These are phyloP conservation scores for Sardinella longiceps DNA, from an alignment of 2,797 vertebrate species.

Conservation along the genomic window DNA sequence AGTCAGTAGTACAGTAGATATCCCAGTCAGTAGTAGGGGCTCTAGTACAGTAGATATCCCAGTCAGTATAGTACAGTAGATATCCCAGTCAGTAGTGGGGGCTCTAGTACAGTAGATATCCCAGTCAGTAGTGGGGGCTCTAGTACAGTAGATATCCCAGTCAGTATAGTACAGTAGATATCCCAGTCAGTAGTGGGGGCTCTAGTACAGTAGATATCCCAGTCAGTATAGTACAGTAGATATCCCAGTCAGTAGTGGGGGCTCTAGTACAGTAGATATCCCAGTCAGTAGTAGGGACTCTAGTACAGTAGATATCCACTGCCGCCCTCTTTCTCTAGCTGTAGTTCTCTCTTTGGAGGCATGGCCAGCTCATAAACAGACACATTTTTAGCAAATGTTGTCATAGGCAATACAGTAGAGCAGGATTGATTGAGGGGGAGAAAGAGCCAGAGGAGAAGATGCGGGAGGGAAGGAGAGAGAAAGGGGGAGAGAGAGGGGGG, in stretches of 20 bases:
- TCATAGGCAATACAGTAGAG: slow-evolving; percentile 36
- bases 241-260: too few relatives aligned
- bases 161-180: too few relatives aligned
- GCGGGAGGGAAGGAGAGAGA: neutral
- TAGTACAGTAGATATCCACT: neutral
- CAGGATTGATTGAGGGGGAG: slow-evolving; percentile 49
- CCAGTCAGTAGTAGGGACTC: neutral
- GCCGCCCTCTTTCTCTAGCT: neutral
- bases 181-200: too few relatives aligned
- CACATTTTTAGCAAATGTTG: slow-evolving; percentile 43
- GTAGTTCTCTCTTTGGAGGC: slow-evolving; percentile 35
- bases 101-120: neutral
- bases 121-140: too few relatives aligned
- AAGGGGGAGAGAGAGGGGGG: neutral
- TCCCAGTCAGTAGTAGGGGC: too few relatives aligned
- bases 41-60: neutral
- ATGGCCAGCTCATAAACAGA: slow-evolving; percentile 47
- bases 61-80: neutral
- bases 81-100: too few relatives aligned
- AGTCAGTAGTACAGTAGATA: neutral
- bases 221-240: too few relatives aligned
- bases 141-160: too few relatives aligned
- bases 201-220: too few relatives aligned
- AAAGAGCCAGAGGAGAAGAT: neutral
- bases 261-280: too few relatives aligned